Evolutionary conservation across 2,797 vertebrate genomes (phyloP).

Genomic region (Arrhamphus sclerolepis): DNA sequence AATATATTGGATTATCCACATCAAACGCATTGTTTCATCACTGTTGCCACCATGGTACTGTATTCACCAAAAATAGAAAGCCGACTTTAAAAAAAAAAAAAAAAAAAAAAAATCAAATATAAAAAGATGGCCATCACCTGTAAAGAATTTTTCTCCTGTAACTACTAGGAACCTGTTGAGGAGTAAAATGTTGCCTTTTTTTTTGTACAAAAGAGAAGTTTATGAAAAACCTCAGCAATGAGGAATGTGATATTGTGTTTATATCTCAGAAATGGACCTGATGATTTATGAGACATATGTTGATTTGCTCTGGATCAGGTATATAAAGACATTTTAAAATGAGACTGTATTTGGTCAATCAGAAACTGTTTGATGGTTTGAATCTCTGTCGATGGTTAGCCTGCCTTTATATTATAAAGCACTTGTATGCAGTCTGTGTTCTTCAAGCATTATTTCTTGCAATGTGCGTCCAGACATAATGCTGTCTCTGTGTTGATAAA

Average conservation of each 20-base stretch:
- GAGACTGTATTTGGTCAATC: conserved; percentile 88
- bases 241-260: conserved; percentile 97
- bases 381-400: conserved; percentile 89
- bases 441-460: conserved; percentile 90
- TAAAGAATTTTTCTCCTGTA: conserved; percentile 92
- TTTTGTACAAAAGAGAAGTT: conserved; percentile 99
- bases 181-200: conserved; percentile 97
- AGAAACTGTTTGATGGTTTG: conserved; percentile 88
- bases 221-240: conserved; percentile 94
- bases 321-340: conserved; percentile 94
- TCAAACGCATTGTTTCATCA: conserved; percentile 88
- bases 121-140: conserved; percentile 87
- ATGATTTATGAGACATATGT: conserved; percentile 94
- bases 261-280: conserved; percentile 95
- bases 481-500: conserved; percentile 93
- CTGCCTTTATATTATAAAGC: conserved; percentile 94
- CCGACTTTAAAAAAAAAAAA: conserved; percentile 17
- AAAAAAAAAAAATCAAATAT: conserved; percentile 41
- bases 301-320: conserved; percentile 98
- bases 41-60: conserved; percentile 96
- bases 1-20: conserved; percentile 79
- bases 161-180: conserved; percentile 91
- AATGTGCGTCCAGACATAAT: conserved; percentile 89
- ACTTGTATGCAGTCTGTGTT: conserved; percentile 92
- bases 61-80: conserved; percentile 82